Evolutionary conservation across 1,140 invertebrate species (phyloP).

Genomic region (Delia radicum): DNA sequence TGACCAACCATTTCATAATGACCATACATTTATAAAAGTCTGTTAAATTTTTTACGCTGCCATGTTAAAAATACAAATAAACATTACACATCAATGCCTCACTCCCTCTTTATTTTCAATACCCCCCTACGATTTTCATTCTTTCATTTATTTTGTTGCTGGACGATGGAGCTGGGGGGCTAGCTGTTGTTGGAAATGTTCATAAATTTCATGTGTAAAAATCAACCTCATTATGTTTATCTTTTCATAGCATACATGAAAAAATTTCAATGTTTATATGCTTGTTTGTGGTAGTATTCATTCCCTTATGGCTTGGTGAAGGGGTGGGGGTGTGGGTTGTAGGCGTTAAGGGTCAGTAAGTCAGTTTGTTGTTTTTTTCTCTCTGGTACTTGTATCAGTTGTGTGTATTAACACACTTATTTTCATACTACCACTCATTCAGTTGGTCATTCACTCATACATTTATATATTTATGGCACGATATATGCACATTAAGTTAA

Average conservation of each 20-base stretch:
- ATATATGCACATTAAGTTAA: slow-evolving; percentile 20
- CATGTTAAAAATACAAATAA: not conserved
- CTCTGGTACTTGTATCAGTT: not conserved
- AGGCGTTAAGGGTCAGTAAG: slow-evolving; percentile 11
- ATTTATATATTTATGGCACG: slow-evolving; percentile 19
- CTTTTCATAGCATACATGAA: slow-evolving; percentile 1
- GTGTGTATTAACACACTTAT: not conserved
- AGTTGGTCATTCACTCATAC: not conserved
- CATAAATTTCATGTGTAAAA: slow-evolving; percentile 20
- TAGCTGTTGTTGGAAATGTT: not conserved
- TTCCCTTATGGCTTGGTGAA: not conserved
- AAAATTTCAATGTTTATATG: not conserved
- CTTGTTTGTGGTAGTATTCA: not conserved
- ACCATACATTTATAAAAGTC: slow-evolving; percentile 29
- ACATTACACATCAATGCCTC: not conserved
- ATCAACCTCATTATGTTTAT: slow-evolving; percentile 23
- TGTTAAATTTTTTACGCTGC: slow-evolving; percentile 23
- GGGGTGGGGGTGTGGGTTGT: not conserved
- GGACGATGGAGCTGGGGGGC: not conserved
- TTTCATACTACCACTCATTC: not conserved
- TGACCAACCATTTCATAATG: slow-evolving; percentile 27
- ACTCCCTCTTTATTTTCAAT: not conserved
- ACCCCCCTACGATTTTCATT: not conserved
- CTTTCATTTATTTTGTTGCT: not conserved
- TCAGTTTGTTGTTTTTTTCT: not conserved